phyloP scores from a whole-genome alignment of 2,113 vertebrate genomes.

The Sinocyclocheilus maitianheensis region DNA sequence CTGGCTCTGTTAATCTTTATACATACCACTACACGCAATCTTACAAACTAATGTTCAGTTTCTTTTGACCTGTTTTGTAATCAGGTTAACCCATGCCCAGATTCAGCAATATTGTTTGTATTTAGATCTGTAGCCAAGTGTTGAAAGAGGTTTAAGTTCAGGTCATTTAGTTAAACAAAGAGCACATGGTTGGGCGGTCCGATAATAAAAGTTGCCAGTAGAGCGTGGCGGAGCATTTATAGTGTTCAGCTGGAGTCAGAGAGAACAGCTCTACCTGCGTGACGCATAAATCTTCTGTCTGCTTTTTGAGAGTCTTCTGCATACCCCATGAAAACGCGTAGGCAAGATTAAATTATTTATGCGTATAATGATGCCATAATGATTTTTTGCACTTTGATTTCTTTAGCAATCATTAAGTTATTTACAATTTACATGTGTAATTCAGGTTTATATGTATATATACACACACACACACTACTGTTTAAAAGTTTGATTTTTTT shows the following conservation, averaged over 20 bases:
- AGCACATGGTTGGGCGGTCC: background rate
- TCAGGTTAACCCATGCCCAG: constrained; percentile 33
- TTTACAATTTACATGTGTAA: background rate
- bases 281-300: background rate
- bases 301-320: background rate
- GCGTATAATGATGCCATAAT: background rate
- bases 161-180: constrained; percentile 34
- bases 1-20: background rate
- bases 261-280: background rate
- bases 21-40: background rate
- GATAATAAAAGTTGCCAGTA: background rate
- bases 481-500: too few relatives aligned
- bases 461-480: too few relatives aligned
- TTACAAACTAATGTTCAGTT: background rate
- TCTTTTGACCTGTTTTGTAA: constrained; percentile 8
- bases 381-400: background rate
- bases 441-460: background rate
- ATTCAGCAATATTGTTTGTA: constrained; percentile 63
- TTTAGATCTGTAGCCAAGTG: constrained; percentile 21
- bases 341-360: background rate
- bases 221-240: background rate
- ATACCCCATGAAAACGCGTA: background rate
- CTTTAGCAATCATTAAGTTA: background rate
- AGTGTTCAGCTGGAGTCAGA: background rate
- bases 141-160: constrained; percentile 38